These are phyloP conservation scores for Chelonoidis abingdonii DNA, from an alignment of 2,113 vertebrate genomes.

Conservation along the genomic window DNA sequence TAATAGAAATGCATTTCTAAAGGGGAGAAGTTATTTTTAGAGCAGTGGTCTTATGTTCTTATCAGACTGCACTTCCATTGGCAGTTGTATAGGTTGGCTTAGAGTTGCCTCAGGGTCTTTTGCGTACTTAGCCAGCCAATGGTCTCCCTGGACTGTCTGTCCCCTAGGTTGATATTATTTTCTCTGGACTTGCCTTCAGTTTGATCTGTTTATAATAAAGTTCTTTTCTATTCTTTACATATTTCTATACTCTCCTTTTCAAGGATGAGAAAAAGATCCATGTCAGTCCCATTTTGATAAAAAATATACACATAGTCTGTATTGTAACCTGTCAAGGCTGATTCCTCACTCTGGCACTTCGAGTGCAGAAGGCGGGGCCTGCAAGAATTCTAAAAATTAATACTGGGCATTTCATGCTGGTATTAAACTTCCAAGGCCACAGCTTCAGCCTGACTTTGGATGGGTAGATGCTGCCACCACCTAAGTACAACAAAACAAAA, in stretches of 20 bases:
- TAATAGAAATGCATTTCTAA: background rate
- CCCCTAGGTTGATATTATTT: background rate
- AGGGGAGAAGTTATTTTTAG: background rate
- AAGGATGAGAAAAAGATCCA: background rate
- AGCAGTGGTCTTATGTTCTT: background rate
- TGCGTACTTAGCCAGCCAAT: background rate
- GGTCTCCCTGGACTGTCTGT: background rate
- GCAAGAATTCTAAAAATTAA: too few species aligned
- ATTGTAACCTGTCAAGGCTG: background rate
- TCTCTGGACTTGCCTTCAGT: background rate
- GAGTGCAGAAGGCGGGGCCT: too few species aligned
- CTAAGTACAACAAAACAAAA: too few species aligned
- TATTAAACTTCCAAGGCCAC: too few species aligned
- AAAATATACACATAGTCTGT: background rate
- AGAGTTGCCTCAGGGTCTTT: background rate
- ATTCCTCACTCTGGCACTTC: too few species aligned
- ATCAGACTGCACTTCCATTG: background rate
- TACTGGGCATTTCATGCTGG: too few species aligned
- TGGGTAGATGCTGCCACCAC: too few species aligned
- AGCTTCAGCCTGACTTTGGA: too few species aligned
- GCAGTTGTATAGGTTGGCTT: background rate
- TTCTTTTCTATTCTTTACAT: background rate
- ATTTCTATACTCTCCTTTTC: background rate
- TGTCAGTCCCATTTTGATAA: background rate
- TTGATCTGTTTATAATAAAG: background rate